Evolutionary conservation across 2,888 invertebrate species (phyloP), one percentile per base, ranked within the genome.

Genomic region (Tetrapedia diversipes): DNA sequence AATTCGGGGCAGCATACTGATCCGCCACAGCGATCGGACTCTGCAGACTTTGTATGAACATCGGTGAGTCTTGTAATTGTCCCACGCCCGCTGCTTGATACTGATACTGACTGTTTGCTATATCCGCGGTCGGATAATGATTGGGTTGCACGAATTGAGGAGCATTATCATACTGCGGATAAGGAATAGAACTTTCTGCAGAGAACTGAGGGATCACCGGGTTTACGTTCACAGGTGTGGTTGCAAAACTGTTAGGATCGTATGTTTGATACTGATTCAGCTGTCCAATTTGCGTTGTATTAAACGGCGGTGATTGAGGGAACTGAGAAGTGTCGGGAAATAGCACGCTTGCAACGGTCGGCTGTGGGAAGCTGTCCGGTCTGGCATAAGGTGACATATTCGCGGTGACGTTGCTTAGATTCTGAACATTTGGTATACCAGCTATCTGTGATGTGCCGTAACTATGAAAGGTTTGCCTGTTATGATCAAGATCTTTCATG

Each of bases 21-120:
- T 90, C 90, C 4, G 87, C 82, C 22, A 90, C 87, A 24, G 88
- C 80, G 32, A 90, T 87, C 4, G 90, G 88, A 69, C 86, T 89
- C 24, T 86, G 88, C 54, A 89, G 70, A 34, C 86, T 89, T 65
- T 89, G 90, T 47, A 90, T 85, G 49, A 87, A 90, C 53, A 90
- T 77, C 16, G 87, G 85, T 8, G 89, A 87, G 43, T 90, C 90
- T 16, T 87, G 88, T 45, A 90, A 81, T 67, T 88, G 89, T 27
- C 88, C 85, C 19, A 90, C 86, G 0, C 82, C 68, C 0, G 88
- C 72, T 0, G 87, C 80, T 47, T 88, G 87, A 63, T 84, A 86
- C 34, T 86, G 89, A 73, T 86, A 90, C 61, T 88, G 90, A 69
- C 83, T 84, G 34, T 65, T 86, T 3, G 85, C 73, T 37, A 88